Percentiles rank a stretch among this genome's conserved stretches.
Evolutionary conservation across 2,113 vertebrate species (phyloP).

Genomic region (Pardalotus punctatus): DNA sequence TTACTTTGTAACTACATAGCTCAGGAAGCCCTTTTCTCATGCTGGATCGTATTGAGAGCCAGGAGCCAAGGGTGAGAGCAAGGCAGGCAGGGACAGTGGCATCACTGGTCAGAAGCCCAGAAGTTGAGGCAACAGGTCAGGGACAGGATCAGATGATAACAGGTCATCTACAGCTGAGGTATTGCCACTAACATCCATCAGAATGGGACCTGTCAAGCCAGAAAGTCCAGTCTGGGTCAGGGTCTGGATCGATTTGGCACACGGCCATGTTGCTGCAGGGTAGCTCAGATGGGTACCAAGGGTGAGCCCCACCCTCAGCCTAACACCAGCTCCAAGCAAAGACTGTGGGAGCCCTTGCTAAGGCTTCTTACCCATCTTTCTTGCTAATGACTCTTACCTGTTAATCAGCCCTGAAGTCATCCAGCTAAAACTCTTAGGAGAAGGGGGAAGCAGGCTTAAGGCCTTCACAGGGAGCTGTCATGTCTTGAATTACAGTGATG

Average conservation of each 20-base stretch:
- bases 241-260: background rate
- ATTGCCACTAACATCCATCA: background rate
- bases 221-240: background rate
- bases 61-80: background rate
- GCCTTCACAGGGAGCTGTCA: background rate
- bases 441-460: background rate
- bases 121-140: background rate
- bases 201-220: background rate
- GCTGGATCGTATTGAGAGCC: background rate
- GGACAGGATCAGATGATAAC: background rate
- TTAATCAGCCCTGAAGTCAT: background rate
- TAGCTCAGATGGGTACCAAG: background rate
- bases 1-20: background rate
- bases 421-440: background rate
- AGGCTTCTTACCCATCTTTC: background rate
- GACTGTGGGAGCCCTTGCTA: background rate
- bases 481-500: background rate
- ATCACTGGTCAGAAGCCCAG: background rate
- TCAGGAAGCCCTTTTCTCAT: background rate
- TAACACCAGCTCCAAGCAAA: background rate
- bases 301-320: background rate
- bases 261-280: accelerated
- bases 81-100: background rate
- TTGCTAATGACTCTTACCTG: background rate
- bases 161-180: background rate